Conservation (phyloP, 2,113 vertebrate species). For the Upupa epops region DNA sequence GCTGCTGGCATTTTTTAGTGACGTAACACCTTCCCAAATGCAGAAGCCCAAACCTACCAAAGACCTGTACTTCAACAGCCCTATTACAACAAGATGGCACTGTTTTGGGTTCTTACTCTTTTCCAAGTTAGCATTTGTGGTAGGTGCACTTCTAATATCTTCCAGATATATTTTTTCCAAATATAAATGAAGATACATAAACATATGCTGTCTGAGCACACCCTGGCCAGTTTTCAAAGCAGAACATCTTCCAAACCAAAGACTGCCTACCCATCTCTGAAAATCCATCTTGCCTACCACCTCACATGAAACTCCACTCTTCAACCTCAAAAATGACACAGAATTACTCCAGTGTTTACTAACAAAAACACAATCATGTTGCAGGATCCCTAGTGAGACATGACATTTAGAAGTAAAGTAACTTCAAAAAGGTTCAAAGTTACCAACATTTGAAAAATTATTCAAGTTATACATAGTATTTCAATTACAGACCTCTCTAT, state of each 20-base stretch:
- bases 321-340: neutral
- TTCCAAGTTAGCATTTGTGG: neutral
- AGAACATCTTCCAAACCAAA: neutral
- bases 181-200: neutral
- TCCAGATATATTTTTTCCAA: rapidly evolving
- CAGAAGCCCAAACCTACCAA: neutral
- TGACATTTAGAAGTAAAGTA: neutral
- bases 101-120: too few relatives aligned
- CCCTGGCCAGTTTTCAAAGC: neutral
- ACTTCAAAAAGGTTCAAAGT: neutral
- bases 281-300: neutral
- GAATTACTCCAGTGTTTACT: neutral
- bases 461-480: neutral
- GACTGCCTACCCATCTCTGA: too few relatives aligned
- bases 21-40: neutral
- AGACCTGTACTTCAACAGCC: neutral
- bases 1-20: neutral
- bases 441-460: neutral
- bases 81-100: neutral
- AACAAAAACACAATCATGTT: neutral
- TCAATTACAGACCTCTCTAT: neutral
- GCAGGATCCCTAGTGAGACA: neutral
- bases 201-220: neutral
- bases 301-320: neutral
- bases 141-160: neutral